Conservation (phyloP, 2,113 vertebrate genomes). For the Oncorhynchus kisutch region DNA sequence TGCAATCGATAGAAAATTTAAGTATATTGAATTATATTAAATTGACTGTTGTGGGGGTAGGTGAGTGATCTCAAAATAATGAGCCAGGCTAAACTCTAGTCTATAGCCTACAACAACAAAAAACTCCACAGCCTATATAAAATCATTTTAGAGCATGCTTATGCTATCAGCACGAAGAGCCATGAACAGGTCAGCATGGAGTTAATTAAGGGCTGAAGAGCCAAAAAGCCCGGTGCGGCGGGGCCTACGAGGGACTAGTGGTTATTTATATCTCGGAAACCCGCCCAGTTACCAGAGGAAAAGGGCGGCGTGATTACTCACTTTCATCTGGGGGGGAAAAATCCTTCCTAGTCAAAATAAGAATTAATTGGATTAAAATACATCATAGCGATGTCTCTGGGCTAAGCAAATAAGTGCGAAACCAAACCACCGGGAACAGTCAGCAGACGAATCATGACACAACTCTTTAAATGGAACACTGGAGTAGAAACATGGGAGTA, state of each 20-base stretch:
- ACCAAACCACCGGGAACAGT: slow-evolving; percentile 48
- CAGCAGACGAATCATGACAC: slow-evolving; percentile 42
- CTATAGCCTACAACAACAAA: background rate
- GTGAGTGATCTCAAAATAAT: background rate
- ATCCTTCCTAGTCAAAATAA: slow-evolving; percentile 80
- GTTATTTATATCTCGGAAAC: slow-evolving; percentile 81
- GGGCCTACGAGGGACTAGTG: slow-evolving; percentile 54
- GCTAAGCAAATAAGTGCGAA: slow-evolving; percentile 61
- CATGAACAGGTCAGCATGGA: slow-evolving; percentile 70
- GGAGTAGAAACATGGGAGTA: background rate
- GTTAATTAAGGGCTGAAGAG: slow-evolving; percentile 75
- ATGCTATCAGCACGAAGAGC: slow-evolving; percentile 62
- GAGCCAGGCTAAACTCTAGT: background rate
- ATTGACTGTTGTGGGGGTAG: background rate
- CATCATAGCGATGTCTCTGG: slow-evolving; percentile 55
- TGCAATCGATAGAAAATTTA: background rate
- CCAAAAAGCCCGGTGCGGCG: slow-evolving; percentile 66
- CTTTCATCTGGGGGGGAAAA: slow-evolving; percentile 75
- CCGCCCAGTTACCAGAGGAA: slow-evolving; percentile 81
- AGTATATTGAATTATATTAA: background rate
- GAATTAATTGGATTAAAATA: slow-evolving; percentile 82
- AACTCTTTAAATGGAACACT: slow-evolving; percentile 7
- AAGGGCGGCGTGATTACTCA: slow-evolving; percentile 75
- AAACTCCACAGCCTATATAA: background rate
- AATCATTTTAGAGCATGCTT: slow-evolving; percentile 48